phyloP scores from a whole-genome alignment of 2,797 vertebrate genomes.

The Pyrocephalus nanus region DNA sequence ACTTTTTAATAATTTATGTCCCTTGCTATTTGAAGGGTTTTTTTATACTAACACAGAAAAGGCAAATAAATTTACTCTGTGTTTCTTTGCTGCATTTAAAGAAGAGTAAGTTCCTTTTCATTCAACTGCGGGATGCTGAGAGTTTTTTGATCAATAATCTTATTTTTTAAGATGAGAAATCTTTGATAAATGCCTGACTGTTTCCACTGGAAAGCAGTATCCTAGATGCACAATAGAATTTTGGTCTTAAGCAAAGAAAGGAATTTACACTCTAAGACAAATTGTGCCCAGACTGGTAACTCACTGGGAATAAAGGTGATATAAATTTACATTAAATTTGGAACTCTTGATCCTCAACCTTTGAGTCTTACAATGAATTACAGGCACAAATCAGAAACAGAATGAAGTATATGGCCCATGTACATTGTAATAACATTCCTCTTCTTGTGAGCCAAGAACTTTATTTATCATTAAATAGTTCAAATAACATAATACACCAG shows the following conservation, averaged over 20 bases:
- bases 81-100: background rate
- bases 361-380: slow-evolving; percentile 12
- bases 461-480: slow-evolving; percentile 17
- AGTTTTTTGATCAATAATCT: background rate
- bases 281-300: background rate
- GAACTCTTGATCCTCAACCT: slow-evolving; percentile 16
- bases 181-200: background rate
- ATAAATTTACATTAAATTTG: slow-evolving; percentile 10
- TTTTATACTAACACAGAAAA: background rate
- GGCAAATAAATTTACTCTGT: background rate
- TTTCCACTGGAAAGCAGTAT: background rate
- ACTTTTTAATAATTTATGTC: background rate
- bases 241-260: background rate
- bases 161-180: background rate
- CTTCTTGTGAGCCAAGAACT: slow-evolving; percentile 19
- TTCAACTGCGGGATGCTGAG: background rate
- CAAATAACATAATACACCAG: background rate
- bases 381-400: background rate
- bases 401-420: background rate
- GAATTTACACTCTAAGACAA: background rate
- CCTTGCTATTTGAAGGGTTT: fast-evolving
- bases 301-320: background rate
- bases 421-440: background rate
- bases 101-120: background rate
- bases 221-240: background rate